These are phyloP conservation scores for Chrysotoxum bicinctum DNA, from an alignment of 2,888 invertebrate species.

Conservation along the genomic window DNA sequence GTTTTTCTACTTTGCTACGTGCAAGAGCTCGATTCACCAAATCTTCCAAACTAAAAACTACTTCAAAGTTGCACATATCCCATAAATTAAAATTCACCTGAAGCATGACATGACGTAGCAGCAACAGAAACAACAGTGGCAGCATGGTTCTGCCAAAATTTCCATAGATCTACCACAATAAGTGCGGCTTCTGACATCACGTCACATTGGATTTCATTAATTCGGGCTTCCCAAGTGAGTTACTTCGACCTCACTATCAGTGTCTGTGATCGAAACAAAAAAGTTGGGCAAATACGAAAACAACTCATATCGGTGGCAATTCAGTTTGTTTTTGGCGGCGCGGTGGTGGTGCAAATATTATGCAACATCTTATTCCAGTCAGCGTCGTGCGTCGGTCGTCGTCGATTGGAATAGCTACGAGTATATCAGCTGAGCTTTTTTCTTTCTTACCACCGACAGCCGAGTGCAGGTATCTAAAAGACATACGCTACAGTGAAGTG, in stretches of 20 bases:
- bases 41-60: slow-evolving; percentile 19
- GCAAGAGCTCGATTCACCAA: slow-evolving; percentile 37
- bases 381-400: no score
- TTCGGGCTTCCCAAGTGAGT: slow-evolving; percentile 48
- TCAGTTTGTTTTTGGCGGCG: not conserved
- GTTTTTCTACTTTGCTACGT: slow-evolving; percentile 47
- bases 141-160: slow-evolving; percentile 36
- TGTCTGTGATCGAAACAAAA: slow-evolving; percentile 49
- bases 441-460: not conserved
- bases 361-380: slow-evolving; percentile 60
- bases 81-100: slow-evolving; percentile 47
- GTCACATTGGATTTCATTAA: slow-evolving; percentile 25
- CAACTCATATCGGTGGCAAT: slow-evolving; percentile 35
- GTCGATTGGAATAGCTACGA: slow-evolving; percentile 17
- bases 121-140: not conserved
- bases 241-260: slow-evolving; percentile 48
- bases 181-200: slow-evolving; percentile 10
- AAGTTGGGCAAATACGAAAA: slow-evolving; percentile 46
- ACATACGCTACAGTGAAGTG: not conserved
- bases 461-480: not conserved
- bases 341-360: slow-evolving; percentile 40
- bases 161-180: not conserved
- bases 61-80: slow-evolving; percentile 32
- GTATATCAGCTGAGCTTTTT: slow-evolving; percentile 21
- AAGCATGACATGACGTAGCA: slow-evolving; percentile 48